Evolutionary conservation across 2,888 invertebrate genomes (phyloP), one percentile per base, ranked within the genome.

Genomic region (Orthosia gothica): DNA sequence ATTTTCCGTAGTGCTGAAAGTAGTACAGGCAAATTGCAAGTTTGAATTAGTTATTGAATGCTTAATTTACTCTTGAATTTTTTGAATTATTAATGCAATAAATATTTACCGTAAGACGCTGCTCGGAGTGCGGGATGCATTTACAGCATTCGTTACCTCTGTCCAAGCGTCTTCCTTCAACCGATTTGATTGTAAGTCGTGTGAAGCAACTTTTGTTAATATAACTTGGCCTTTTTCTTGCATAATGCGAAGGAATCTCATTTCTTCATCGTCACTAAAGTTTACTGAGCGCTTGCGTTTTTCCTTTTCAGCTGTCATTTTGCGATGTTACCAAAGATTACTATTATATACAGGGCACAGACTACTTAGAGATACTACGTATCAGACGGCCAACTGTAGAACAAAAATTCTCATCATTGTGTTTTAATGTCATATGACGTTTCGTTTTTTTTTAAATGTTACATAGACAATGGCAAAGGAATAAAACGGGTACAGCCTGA

Each of bases 101-200:
- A 70, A 23, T 70, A 40, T 5, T 52, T 32, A 55, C 72, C 72
- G 58, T 26, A 26, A 5, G 15, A 73, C 47, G 45, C 50, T 15
- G 15, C 58, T 59, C 32, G 32, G 32, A 32, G 32, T 32, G 32
- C 32, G 32, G 32, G 74, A 54, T 54, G 73, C 47, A 54, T 73
- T 73, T 47, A 73, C 16, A 23, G 59, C 74, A 23, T 73, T 23
- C n/a, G 5, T 73, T 73, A 74, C 55, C 55, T 61, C 61, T 40
- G 58, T 74, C 74, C 73, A 74, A 74, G 73, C 73, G 15, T 74
- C 62, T 74, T 74, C 73, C 49, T 73, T 73, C 40, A 74, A 55
- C 45, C 73, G 73, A 55, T 74, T 74, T 49, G 73, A 62, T 49
- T 62, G 55, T 16, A 62, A 62, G 49, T 74, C 73, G 74, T 74